Base-by-base conservation (phyloP, 1,140 invertebrate species). In the Chlorops oryzae region DNA sequence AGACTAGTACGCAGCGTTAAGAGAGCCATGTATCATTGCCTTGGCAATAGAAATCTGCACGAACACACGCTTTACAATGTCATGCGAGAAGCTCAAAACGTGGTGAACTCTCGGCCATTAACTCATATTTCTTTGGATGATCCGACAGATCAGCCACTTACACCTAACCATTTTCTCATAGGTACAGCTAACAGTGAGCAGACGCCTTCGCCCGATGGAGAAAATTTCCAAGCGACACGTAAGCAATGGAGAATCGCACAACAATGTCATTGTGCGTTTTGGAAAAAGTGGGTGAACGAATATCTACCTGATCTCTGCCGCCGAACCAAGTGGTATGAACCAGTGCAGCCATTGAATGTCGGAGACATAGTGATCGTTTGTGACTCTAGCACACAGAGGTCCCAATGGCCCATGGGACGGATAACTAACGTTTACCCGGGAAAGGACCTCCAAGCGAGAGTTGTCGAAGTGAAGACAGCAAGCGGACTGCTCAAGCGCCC, bases 71-170 rank as follows among this genome's bases (percentile, higher is more conserved):
- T 67, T 12, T 27, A 35, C 13, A 59, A 56, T 9, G 10, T 60
- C 5, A 34, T 63, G 27, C 48, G 55, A 7, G 63, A 62, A 46
- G 57, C 51, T 2, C 56, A 63, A 43, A 49, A 60, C 43, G 47
- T 56, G 0, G 50, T 63, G 3, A 63, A 63, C 45, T 28, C 24
- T 3, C 47, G 65, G n/a, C 59, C 60, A 15, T 42, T 64, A 12
- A 61, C 56, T 4, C 56, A 66, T 17, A 52, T 69, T 3, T 56
- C 47, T 39, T 51, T 59, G 3, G 50, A 67, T 35, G 59, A 59
- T 3, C 47, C 51, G 22, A 60, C 69, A 32, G 34, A 46, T 2
- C 50, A 59, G n/a, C 53, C 50, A 13, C 38, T 55, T 5, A 51
- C 48, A 6, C 53, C 48, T 5, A 54, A 51, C n/a, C 48, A 51